Conservation (phyloP, 2,797 vertebrate genomes). For the Botia almorhae region DNA sequence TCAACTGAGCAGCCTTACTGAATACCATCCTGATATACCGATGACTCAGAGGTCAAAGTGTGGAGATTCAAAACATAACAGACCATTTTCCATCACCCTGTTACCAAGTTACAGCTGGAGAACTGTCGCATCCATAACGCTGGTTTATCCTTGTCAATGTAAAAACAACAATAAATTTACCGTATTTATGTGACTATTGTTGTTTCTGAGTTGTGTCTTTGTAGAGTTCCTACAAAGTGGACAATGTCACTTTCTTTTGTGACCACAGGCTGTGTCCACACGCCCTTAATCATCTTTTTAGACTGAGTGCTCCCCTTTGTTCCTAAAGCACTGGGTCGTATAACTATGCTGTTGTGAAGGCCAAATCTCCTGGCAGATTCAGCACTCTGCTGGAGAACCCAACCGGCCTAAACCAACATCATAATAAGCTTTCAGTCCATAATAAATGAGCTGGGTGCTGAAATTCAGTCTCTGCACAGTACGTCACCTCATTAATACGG, state of each 20-base stretch:
- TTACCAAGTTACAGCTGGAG: no score
- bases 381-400: constrained; percentile 14
- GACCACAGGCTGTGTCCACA: not conserved
- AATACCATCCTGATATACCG: no score
- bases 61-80: no score
- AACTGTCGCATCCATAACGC: no score
- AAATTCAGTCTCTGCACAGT: constrained; percentile 24
- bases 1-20: no score
- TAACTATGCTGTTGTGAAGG: not conserved
- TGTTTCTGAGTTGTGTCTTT: not conserved
- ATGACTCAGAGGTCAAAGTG: no score
- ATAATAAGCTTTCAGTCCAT: constrained; percentile 19
- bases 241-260: not conserved
- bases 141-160: no score
- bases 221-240: no score
- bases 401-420: not conserved
- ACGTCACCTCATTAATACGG: constrained; percentile 18
- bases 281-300: not conserved
- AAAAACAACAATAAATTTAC: no score
- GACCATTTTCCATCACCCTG: no score
- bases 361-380: constrained; percentile 7
- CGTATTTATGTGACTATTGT: not conserved
- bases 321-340: not conserved
- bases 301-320: not conserved
- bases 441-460: constrained; percentile 16